Evolutionary conservation across 2,888 invertebrate species (phyloP).

Genomic region (Cheilosia vulpina): DNA sequence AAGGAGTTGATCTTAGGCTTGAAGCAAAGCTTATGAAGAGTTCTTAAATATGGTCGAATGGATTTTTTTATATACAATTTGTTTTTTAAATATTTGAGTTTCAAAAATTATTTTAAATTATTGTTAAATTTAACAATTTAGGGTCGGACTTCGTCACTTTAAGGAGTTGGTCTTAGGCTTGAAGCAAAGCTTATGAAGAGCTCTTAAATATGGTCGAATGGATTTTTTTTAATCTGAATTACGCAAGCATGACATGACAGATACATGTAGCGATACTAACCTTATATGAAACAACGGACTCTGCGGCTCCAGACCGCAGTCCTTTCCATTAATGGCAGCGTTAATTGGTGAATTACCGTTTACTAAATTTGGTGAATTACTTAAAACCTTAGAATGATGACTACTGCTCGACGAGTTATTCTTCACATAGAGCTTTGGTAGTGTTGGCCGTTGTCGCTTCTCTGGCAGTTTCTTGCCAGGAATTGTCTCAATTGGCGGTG

Average conservation of each 20-base stretch:
- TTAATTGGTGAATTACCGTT: slow-evolving; percentile 86
- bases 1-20: no score
- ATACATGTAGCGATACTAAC: slow-evolving; percentile 76
- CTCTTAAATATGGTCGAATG: no score
- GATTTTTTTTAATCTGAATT: no score
- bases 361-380: slow-evolving; percentile 74
- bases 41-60: no score
- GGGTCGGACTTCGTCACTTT: no score
- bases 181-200: no score
- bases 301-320: slow-evolving; percentile 83
- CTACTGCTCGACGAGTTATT: slow-evolving; percentile 83
- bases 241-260: neutral
- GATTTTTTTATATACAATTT: no score
- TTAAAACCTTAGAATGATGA: slow-evolving; percentile 75
- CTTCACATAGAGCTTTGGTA: slow-evolving; percentile 92
- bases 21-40: no score
- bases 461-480: slow-evolving; percentile 92
- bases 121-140: no score
- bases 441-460: slow-evolving; percentile 89
- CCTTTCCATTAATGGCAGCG: slow-evolving; percentile 85
- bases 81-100: no score
- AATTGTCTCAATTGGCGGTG: slow-evolving; percentile 96
- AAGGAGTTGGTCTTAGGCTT: no score
- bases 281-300: slow-evolving; percentile 84
- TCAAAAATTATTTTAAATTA: no score